Evolutionary conservation across 1,140 invertebrate species (phyloP), one percentile per base, ranked within the genome.

Genomic region (Drosophila gunungcola): DNA sequence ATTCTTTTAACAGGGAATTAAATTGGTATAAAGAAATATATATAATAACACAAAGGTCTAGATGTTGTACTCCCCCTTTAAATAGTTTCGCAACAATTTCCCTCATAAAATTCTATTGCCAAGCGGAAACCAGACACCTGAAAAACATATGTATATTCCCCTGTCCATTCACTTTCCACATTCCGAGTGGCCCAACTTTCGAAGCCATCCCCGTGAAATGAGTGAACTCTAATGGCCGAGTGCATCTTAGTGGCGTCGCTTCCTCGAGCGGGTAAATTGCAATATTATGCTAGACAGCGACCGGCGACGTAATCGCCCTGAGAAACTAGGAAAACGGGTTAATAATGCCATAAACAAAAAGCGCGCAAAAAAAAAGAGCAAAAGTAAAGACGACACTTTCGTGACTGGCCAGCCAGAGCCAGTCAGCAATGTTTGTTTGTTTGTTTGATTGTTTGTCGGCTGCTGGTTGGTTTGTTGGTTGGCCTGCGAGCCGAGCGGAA

Each of bases 291-390:
- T 75, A 75, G 69, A 76, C 62, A 48, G 73, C 52, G 45, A 49
- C 2, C 49, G 57, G 11, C 73, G 45, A 77, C 73, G 73, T 77
- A 77, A 75, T 75, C 72, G 80, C 77, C 55, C 84, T 76, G 75
- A 68, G 83, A 76, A 74, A 89, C 76, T 88, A 88, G 83, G 83
- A 88, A 88, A 88, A 88, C 83, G 84, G 83, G 83, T 88, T 88
- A 89, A 88, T 88, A 88, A 88, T 89, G 83, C 84, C 80, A 89
- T 89, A 83, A 89, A 82, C 76, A 60, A 74, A 52, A 73, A 73
- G 34, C 48, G 63, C 34, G 55, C 38, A 67, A 75, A 80, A 72
- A 67, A 75, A 85, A 72, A 16, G 41, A 65, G 54, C 52, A 78
- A 65, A 46, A 69, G 64, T 79, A 89, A 89, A 88, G 83, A 88